These are phyloP conservation scores for Yponomeuta sedellus DNA, from an alignment of 2,888 invertebrate species.

Conservation along the genomic window DNA sequence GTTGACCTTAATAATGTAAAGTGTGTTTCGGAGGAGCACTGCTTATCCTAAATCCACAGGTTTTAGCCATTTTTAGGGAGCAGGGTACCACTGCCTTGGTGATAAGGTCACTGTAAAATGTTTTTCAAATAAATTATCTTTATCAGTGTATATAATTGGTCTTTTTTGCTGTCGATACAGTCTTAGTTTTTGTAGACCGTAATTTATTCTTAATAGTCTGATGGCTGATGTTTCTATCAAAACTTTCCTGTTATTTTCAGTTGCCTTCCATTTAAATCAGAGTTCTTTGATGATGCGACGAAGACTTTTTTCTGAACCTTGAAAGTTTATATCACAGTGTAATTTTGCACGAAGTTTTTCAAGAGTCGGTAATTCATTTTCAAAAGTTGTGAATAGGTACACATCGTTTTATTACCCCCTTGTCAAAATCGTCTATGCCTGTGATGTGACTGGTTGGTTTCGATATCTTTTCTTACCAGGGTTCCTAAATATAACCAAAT, in stretches of 20 bases:
- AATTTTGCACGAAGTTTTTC: slow-evolving; percentile 18
- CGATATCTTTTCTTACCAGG: not conserved
- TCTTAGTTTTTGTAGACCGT: slow-evolving; percentile 20
- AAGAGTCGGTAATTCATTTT: slow-evolving; percentile 21
- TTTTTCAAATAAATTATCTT: too few relatives aligned
- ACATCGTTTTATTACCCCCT: slow-evolving; percentile 15
- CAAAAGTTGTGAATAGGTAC: too few relatives aligned
- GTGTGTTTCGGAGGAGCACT: too few relatives aligned
- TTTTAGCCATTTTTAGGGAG: too few relatives aligned
- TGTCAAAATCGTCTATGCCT: slow-evolving; percentile 12
- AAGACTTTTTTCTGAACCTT: slow-evolving; percentile 2
- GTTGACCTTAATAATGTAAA: too few relatives aligned
- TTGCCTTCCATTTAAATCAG: slow-evolving; percentile 10
- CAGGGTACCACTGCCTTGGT: too few relatives aligned
- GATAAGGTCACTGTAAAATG: too few relatives aligned
- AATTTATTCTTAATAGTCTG: slow-evolving; percentile 19
- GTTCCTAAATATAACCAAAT: not conserved
- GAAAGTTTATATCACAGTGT: slow-evolving; percentile 4
- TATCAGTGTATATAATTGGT: slow-evolving; percentile 22
- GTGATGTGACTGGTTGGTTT: slow-evolving; percentile 15
- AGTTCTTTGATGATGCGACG: not conserved
- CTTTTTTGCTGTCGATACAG: slow-evolving; percentile 20
- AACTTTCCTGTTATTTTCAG: slow-evolving; percentile 11
- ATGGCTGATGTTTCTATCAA: not conserved
- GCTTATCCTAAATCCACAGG: too few relatives aligned